These are phyloP conservation scores for Desmophyllum pertusum DNA, from an alignment of 92 coral and sea anemone species.

Conservation along the genomic window DNA sequence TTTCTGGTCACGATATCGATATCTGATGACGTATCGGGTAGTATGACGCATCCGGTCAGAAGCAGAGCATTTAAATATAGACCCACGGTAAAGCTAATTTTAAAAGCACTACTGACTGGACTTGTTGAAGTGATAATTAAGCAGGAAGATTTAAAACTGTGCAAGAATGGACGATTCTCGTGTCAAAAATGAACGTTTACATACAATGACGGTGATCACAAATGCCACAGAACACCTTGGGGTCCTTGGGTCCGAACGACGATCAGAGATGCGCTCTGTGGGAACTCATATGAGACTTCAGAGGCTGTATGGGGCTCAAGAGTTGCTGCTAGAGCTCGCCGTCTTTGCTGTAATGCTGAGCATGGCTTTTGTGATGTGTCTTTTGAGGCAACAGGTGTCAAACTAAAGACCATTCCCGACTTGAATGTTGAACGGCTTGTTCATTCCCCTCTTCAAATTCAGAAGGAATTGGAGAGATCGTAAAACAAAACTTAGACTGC, in stretches of 20 bases:
- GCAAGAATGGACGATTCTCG: not conserved
- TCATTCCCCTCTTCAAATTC: not conserved
- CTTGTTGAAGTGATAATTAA: not conserved
- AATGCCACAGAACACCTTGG: not conserved
- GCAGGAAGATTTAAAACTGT: not conserved
- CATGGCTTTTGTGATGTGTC: not conserved
- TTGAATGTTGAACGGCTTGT: not conserved
- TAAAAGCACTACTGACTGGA: not conserved
- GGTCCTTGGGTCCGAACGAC: not conserved
- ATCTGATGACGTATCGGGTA: not conserved
- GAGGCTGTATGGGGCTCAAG: conserved; percentile 14
- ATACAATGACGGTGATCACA: not conserved
- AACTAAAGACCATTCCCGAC: not conserved
- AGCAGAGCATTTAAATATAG: not conserved
- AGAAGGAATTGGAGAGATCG: no score
- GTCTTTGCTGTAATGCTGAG: conserved; percentile 14
- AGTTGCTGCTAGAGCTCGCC: conserved; percentile 20
- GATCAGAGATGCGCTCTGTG: not conserved
- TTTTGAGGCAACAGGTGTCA: conserved; percentile 1
- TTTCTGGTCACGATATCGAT: no score
- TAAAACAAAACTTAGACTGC: no score
- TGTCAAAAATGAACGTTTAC: conserved; percentile 11
- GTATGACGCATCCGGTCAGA: not conserved
- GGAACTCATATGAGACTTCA: not conserved
- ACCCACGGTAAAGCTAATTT: not conserved